Conservation (phyloP, 2,797 vertebrate species). For the Coracias cyanogaster region DNA sequence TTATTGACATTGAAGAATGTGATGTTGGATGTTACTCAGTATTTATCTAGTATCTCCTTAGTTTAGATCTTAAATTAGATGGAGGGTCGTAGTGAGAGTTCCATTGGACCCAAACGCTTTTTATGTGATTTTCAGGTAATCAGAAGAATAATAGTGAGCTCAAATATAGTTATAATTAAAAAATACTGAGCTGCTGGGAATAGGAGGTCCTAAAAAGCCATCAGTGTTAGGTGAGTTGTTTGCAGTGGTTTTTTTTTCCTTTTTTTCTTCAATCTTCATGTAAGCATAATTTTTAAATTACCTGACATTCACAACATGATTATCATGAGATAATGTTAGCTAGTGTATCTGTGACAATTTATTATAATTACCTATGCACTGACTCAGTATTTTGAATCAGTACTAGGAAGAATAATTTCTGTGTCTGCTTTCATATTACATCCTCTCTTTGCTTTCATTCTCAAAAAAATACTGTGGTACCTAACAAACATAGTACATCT, state of each 20-base stretch:
- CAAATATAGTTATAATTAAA: background rate
- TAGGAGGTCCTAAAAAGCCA: background rate
- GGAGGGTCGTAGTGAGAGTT: background rate
- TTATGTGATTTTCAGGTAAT: background rate
- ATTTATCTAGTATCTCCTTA: background rate
- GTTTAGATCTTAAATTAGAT: background rate
- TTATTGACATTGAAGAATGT: background rate
- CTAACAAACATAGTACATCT: background rate
- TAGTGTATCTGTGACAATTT: background rate
- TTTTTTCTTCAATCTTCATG: background rate
- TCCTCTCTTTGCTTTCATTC: background rate
- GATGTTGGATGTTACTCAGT: background rate
- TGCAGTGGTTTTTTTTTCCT: background rate
- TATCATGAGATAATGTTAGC: background rate
- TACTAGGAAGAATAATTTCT: background rate
- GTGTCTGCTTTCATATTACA: background rate
- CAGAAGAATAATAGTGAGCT: background rate
- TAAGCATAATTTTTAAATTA: constrained; percentile 12
- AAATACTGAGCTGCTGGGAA: background rate
- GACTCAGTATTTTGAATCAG: background rate
- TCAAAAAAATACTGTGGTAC: background rate
- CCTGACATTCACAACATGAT: background rate
- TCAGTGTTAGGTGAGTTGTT: background rate
- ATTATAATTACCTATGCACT: background rate
- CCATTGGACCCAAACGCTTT: background rate